phyloP scores from a whole-genome alignment of 2,113 vertebrate genomes.

The Salminus brasiliensis region DNA sequence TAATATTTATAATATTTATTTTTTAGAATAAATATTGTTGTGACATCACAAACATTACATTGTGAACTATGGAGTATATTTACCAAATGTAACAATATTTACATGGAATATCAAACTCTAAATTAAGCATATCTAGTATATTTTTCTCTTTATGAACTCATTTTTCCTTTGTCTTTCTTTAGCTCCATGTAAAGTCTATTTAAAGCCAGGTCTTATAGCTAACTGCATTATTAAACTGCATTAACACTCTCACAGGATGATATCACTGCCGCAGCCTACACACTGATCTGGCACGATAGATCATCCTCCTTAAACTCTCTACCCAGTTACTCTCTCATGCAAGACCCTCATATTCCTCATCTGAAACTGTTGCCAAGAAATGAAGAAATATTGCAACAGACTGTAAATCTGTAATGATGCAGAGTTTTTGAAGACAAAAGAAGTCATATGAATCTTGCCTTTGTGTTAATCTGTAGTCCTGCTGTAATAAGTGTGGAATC shows the following conservation, averaged over 20 bases:
- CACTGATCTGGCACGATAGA: neutral
- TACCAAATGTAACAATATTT: no score
- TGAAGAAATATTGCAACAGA: conserved; percentile 35
- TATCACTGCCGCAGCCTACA: conserved; percentile 8
- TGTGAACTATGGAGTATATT: no score
- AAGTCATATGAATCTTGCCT: neutral
- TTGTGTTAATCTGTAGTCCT: neutral
- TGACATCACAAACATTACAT: no score
- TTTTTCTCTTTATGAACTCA: neutral
- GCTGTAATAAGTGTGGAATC: neutral
- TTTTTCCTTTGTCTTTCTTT: neutral
- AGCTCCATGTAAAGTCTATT: neutral
- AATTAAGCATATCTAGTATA: no score
- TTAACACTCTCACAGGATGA: conserved; percentile 15
- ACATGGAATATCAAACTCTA: no score
- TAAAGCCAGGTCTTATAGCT: neutral
- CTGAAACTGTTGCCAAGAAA: conserved; percentile 6
- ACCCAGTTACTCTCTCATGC: neutral
- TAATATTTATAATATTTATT: no score
- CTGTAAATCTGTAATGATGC: neutral
- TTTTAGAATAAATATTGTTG: no score
- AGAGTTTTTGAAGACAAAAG: neutral
- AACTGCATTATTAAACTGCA: conserved; percentile 6
- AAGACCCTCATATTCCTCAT: conserved; percentile 12
- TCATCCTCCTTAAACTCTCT: conserved; percentile 6